A percentile compares a stretch with the other conserved stretches of the same genome.
Evolutionary conservation across 1,140 invertebrate genomes (phyloP).

Genomic region (Zophobas atratus): DNA sequence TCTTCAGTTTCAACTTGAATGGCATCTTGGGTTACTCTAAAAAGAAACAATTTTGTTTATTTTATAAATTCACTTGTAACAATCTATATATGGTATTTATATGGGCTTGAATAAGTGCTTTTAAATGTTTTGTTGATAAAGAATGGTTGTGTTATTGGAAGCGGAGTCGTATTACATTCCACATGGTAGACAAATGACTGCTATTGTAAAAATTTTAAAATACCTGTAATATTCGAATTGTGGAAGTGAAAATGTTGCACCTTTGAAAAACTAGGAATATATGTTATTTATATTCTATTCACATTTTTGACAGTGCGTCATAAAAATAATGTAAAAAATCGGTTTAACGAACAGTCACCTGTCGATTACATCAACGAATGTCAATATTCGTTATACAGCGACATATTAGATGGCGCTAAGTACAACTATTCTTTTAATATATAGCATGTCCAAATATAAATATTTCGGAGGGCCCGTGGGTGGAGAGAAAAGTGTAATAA

Average conservation of each 20-base stretch:
- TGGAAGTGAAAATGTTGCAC: conserved; percentile 38
- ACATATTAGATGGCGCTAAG: background rate
- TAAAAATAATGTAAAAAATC: conserved; percentile 43
- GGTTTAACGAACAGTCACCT: conserved; percentile 16
- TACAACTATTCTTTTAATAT: background rate
- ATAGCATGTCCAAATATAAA: background rate
- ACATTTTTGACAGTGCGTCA: conserved; percentile 50
- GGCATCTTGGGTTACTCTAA: conserved; percentile 75
- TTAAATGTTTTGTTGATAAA: background rate
- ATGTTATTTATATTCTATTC: conserved; percentile 53
- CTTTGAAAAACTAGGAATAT: conserved; percentile 42
- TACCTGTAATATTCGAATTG: conserved; percentile 19
- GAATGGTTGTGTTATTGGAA: background rate
- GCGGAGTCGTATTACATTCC: background rate
- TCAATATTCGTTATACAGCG: background rate
- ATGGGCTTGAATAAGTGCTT: background rate
- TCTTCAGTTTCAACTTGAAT: conserved; percentile 88
- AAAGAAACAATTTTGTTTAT: conserved; percentile 6
- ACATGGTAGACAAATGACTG: background rate
- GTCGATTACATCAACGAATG: conserved; percentile 1
- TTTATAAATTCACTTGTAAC: background rate
- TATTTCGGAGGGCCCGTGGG: background rate
- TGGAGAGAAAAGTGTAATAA: too few relatives aligned
- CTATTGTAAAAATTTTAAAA: background rate
- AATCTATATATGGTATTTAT: conserved; percentile 11